A percentile compares a stretch with the other conserved stretches of the same genome.
Conservation (phyloP, 1,140 invertebrate genomes). For the Araneus ventricosus region DNA sequence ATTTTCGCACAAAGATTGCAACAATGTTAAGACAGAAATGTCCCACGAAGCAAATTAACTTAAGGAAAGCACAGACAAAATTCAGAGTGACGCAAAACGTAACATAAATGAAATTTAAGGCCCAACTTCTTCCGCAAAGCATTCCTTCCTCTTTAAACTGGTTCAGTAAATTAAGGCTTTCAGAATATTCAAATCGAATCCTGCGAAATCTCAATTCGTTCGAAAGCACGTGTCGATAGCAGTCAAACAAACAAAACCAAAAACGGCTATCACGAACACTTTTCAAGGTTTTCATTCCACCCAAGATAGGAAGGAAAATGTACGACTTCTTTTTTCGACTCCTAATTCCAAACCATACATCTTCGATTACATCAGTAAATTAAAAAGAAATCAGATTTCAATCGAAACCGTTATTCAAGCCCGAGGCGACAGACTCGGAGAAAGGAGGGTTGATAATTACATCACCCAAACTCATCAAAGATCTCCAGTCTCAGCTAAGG, state of each 20-base stretch:
- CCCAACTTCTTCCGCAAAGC: background rate
- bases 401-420: constrained; percentile 52
- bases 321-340: background rate
- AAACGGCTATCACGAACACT: background rate
- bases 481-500: constrained; percentile 4
- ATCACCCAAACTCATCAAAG: constrained; percentile 41
- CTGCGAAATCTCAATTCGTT: background rate
- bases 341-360: background rate
- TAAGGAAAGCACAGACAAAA: too few relatives aligned
- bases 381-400: constrained; percentile 28
- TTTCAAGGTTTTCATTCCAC: background rate
- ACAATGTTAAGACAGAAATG: background rate
- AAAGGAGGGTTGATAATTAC: background rate
- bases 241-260: background rate
- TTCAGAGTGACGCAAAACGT: too few relatives aligned
- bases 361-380: constrained; percentile 42
- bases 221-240: background rate
- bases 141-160: background rate
- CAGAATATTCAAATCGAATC: background rate
- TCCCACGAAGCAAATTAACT: background rate
- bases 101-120: background rate
- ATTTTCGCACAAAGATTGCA: background rate
- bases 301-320: constrained; percentile 13
- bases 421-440: background rate
- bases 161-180: background rate